Conservation (phyloP, 2,797 vertebrate genomes). For the Mormyrops boulengeri region DNA sequence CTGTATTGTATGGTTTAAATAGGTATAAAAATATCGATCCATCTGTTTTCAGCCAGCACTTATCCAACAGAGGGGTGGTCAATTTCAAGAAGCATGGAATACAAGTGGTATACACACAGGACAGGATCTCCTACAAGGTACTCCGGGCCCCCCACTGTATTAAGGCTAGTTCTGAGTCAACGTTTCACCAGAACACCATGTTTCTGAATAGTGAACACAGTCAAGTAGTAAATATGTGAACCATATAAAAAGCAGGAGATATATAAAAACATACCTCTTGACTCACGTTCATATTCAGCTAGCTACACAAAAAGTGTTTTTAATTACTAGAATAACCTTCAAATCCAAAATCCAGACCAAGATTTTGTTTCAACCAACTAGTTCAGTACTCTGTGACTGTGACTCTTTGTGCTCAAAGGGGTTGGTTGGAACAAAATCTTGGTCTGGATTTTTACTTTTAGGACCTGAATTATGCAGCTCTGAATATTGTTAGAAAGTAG, state of each 20-base stretch:
- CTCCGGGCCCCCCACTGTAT: background rate
- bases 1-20: background rate
- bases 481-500: too few species aligned
- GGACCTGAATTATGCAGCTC: too few species aligned
- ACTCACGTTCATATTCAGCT: background rate
- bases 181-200: background rate
- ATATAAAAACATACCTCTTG: background rate
- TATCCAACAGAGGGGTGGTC: background rate
- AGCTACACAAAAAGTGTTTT: background rate
- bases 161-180: background rate
- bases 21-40: background rate
- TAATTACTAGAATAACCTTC: background rate
- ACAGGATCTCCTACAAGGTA: background rate
- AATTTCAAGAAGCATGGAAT: background rate
- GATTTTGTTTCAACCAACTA: too few species aligned
- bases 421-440: too few species aligned
- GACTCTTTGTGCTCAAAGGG: too few species aligned
- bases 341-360: background rate
- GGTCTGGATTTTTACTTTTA: too few species aligned
- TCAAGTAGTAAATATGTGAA: background rate
- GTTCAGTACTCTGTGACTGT: too few species aligned
- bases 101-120: background rate
- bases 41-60: background rate
- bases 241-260: background rate
- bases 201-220: background rate